Evolutionary conservation across 2,113 vertebrate genomes (phyloP).

Genomic region (Otocyon megalotis): DNA sequence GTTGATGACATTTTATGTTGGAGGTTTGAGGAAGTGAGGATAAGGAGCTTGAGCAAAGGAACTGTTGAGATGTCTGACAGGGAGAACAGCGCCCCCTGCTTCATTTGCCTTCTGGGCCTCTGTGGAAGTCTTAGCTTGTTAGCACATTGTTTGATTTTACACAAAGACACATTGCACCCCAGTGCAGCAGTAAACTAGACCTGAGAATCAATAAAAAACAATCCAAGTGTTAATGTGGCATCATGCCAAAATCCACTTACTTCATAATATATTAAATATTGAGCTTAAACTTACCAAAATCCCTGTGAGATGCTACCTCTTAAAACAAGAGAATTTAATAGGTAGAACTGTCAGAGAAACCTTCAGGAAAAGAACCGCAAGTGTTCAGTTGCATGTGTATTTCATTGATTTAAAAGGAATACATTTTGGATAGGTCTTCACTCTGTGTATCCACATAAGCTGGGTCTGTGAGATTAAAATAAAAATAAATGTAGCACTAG

Average conservation of each 20-base stretch:
- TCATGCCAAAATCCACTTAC: slow-evolving; percentile 40
- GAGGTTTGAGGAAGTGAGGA: neutral
- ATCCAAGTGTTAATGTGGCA: slow-evolving; percentile 22
- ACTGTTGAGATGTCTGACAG: neutral
- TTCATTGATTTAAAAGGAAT: slow-evolving; percentile 50
- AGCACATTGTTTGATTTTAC: slow-evolving; percentile 47
- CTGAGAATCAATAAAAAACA: slow-evolving; percentile 46
- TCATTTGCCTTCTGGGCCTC: neutral
- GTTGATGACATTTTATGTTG: neutral
- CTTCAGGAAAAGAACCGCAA: neutral
- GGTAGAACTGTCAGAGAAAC: neutral
- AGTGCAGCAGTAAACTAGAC: slow-evolving; percentile 1
- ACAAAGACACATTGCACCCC: neutral
- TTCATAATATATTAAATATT: slow-evolving; percentile 54
- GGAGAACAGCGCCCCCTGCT: neutral
- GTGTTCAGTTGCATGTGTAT: neutral
- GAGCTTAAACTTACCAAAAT: neutral
- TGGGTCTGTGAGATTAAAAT: neutral
- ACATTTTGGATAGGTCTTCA: neutral
- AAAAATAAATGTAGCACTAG: slow-evolving; percentile 37
- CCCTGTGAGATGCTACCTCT: neutral
- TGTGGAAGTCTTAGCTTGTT: slow-evolving; percentile 42
- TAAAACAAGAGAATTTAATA: slow-evolving; percentile 18
- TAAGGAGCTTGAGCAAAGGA: neutral
- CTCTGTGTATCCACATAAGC: neutral